Base-by-base conservation (phyloP, 2,797 vertebrate species). In the Peromyscus attwateri region DNA sequence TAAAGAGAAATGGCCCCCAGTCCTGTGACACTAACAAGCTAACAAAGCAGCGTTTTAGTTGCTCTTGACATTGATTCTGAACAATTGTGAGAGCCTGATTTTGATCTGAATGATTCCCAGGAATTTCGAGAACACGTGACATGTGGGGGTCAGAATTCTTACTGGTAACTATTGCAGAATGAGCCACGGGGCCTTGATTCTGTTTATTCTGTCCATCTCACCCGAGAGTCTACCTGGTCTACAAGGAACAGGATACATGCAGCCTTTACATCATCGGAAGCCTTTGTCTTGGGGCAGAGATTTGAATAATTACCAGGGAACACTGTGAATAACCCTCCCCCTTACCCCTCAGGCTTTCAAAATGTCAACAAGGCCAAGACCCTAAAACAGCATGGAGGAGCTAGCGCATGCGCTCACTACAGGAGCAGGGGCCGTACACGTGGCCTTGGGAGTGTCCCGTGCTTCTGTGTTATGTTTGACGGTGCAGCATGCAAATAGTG, bases 1-100 rank as follows among this genome's bases (percentile, higher is more conserved):
- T 40, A 88, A 79, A 89, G 25, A 93, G 91, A 89, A 25, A 64
- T 25, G 34, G 79, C 12, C 37, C 34, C 62, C 13, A 77, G 77
- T 90, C 84, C 49, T 92, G 21, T 64, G 62, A 94, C 89, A 94
- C 57, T 11, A 92, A 52, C 52, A 52, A 82, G 52, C 95, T 81
- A 96, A 23, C 55, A 70, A 82, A 79, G 64, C 27, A 77, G 84
- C 27, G 37, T 82, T 89, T 80, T 80, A 31, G 37, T 10, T 93
- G 81, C 80, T 83, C n/a, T 49, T 91, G 66, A 97, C 89, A 81
- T 87, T 60, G 57, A 84, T 66, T 91, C 57, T 94, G 71, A 88
- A 52, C 31, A 89, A 94, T 34, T n/a, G 16, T 19, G 62, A 96
- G 12, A 92, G n/a, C 4, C 23, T 52, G 64, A 23, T 92, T 89